Percentiles rank a stretch among this genome's conserved stretches.
Conservation (phyloP, 2,113 vertebrate species). For the Microcebus griseorufus region DNA sequence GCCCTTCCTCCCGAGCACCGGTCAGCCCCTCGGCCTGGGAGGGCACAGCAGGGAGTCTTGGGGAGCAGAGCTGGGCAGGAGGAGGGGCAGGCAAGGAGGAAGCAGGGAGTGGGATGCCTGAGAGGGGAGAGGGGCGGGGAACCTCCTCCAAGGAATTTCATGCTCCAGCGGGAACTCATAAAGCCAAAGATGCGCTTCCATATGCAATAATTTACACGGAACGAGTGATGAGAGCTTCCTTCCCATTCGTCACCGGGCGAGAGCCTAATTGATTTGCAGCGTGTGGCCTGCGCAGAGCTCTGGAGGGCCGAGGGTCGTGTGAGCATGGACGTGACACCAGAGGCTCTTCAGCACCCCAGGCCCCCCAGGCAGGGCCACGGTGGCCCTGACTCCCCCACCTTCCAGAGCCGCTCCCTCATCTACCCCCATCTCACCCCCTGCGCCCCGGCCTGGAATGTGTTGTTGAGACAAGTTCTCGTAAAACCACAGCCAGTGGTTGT, state of each 20-base stretch:
- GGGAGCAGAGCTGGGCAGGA: not conserved
- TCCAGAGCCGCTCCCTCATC: not conserved
- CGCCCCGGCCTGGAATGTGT: not conserved
- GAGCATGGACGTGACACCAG: not conserved
- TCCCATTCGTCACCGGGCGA: conserved; percentile 1
- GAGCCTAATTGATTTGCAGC: not conserved
- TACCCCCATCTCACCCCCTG: fast-evolving
- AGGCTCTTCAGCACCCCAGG: not conserved
- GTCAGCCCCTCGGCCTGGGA: not conserved
- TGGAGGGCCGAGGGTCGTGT: not conserved
- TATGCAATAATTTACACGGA: conserved; percentile 46
- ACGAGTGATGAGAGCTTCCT: conserved; percentile 13
- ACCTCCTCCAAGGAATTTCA: conserved; percentile 18
- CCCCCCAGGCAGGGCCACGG: not conserved
- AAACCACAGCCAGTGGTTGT: not conserved
- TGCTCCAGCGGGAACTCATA: conserved; percentile 50
- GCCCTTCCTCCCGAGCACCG: not conserved
- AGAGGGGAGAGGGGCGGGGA: not conserved
- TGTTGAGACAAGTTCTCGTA: not conserved
- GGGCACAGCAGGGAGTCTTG: not conserved
- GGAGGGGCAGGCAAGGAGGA: not conserved
- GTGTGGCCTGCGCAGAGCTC: fast-evolving
- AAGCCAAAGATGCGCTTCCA: conserved; percentile 59
- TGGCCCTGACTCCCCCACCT: not conserved
- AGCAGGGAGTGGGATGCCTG: not conserved